Evolutionary conservation across 2,888 invertebrate species (phyloP), one percentile per base, ranked within the genome.

Genomic region (Melinaea menophilus): DNA sequence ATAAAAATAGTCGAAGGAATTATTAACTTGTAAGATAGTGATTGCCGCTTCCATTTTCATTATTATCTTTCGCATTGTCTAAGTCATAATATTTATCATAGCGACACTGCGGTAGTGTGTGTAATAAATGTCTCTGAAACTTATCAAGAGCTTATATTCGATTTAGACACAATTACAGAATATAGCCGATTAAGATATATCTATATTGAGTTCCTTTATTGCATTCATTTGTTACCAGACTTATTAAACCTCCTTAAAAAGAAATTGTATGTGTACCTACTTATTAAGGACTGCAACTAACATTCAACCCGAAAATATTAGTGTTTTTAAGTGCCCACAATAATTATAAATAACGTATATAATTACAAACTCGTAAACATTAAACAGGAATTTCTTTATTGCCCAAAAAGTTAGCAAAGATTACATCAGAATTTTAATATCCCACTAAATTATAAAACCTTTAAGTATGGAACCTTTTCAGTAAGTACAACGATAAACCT

Each of bases 151-250:
- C 80, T 83, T 85, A 86, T 86, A 84, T 74, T 79, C 85, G 81
- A 82, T 86, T 86, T 84, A 79, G 81, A 78, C 77, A 78, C 86
- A 81, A 86, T 86, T 84, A 84, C 82, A 71, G 71, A 74, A 78
- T 70, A 77, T 83, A 82, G 83, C 80, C 76, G 77, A 80, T 85
- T 85, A 82, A 80, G 73, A 64, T 68, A 71, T 76, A 66, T 73
- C 61, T 71, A 69, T 62, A 72, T 69, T 72, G 71, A 63, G 74
- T 76, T 76, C 75, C 70, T 72, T 63, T 67, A 67, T 54, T 54
- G 51, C 57, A 57, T 33, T 54, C 48, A 48, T n/a, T 72, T 77
- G 68, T 78, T 75, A 51, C 2, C 13, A 7, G 51, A 9, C 51
- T 31, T 22, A 48, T 2, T 7, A 51, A 31, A 11, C 7, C 41